Base-by-base conservation (phyloP, 2,113 vertebrate species). In the Anser cygnoides region DNA sequence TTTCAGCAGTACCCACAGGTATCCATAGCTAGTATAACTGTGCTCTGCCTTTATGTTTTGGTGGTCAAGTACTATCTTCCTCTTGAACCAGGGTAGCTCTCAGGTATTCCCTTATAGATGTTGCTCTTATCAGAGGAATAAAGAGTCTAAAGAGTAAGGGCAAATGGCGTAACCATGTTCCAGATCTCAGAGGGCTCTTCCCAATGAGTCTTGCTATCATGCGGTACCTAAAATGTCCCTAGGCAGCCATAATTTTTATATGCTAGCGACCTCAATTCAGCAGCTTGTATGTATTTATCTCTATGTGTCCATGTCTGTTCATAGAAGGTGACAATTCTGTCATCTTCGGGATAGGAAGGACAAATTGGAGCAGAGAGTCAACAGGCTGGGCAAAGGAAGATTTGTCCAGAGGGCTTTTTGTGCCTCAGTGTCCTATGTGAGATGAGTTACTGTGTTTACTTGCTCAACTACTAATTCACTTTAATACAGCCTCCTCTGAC, bases 291-390 rank as follows among this genome's bases (percentile, higher is more conserved):
- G 66, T 68, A 2, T 41, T 72, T 80, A 70, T 83, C 23, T 71
- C 12, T 55, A 0, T 66, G 0, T 62, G 9, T 4, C 7, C 6
- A 0, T 28, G 4, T 75, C 20, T 77, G 3, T 73, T 61, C 73
- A 25, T 21, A 44, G 88, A 81, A 31, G 15, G 26, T 84, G 43
- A 66, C 49, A 71, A 81, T 82, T 78, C 20, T 65, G 8, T 63
- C n/a, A 33, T 11, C 13, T 16, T 90, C 3, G 1, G 9, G 17
- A 5, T 80, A n/a, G 15, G 15, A 73, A 76, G 44, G 52, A 19
- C 68, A 19, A 83, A 73, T 28, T 35, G 26, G n/a, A 76, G 76
- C 29, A 85, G 91, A 70, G 54, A 76, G 55, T 63, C 3, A 1
- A 14, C 10, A n/a, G 4, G 26, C 23, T 43, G 44, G 73, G 33